A percentile compares a stretch with the other conserved stretches of the same genome.
These are phyloP conservation scores for Morone chrysops DNA, from an alignment of 2,113 vertebrate species.

Conservation along the genomic window DNA sequence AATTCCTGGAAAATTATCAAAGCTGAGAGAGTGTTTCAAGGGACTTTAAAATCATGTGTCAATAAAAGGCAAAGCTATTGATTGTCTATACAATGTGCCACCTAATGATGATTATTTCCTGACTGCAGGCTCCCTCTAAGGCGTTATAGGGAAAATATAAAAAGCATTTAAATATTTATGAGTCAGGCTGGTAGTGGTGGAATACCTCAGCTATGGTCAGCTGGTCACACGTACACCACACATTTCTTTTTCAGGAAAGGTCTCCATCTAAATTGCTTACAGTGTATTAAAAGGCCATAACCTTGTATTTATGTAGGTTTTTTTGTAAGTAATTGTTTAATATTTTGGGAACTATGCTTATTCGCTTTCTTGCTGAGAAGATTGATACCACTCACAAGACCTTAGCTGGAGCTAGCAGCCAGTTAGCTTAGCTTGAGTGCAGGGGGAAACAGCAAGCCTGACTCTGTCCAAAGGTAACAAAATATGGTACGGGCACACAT, in stretches of 20 bases:
- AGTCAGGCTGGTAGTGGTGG: slow-evolving; percentile 22
- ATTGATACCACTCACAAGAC: not conserved
- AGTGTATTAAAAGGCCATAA: no score
- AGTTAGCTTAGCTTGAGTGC: not conserved
- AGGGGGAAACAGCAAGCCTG: not conserved
- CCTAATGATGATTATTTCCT: slow-evolving; percentile 78
- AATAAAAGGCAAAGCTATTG: slow-evolving; percentile 67
- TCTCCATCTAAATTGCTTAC: no score
- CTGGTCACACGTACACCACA: no score
- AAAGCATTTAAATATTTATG: slow-evolving; percentile 61
- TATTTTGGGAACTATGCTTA: not conserved
- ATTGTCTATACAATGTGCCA: slow-evolving; percentile 54
- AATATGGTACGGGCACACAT: not conserved
- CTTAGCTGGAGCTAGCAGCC: not conserved
- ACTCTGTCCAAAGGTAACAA: not conserved
- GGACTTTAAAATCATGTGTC: slow-evolving; percentile 67
- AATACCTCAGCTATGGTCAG: slow-evolving; percentile 22
- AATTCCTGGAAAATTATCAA: slow-evolving; percentile 56
- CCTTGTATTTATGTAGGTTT: no score
- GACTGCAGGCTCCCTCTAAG: slow-evolving; percentile 71
- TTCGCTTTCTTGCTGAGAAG: not conserved
- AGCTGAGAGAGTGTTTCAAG: slow-evolving; percentile 55
- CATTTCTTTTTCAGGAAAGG: no score
- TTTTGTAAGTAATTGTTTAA: no score
- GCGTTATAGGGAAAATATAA: slow-evolving; percentile 64